Conservation (phyloP, 1,140 invertebrate species). For the Drosophila tani region DNA sequence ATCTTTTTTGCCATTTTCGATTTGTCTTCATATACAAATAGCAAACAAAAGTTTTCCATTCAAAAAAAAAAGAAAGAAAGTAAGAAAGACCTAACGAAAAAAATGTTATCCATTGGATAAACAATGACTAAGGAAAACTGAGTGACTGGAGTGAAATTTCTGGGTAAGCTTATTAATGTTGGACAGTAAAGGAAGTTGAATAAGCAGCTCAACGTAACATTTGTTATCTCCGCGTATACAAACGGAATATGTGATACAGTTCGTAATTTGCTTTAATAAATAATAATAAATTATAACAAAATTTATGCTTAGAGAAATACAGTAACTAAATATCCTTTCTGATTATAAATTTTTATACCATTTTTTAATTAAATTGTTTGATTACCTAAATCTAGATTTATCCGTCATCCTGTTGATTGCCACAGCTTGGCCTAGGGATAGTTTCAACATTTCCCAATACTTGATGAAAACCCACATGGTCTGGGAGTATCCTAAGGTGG, state of each 20-base stretch:
- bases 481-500: not conserved
- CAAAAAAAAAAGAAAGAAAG: slow-evolving; percentile 2
- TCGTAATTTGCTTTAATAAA: not conserved
- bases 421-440: not conserved
- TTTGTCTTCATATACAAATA: slow-evolving; percentile 55
- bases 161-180: slow-evolving; percentile 20
- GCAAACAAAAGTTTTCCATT: slow-evolving; percentile 44
- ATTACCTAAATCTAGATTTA: too few relatives aligned
- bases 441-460: not conserved
- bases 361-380: too few relatives aligned
- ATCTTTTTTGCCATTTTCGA: slow-evolving; percentile 56
- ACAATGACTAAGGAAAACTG: slow-evolving; percentile 40
- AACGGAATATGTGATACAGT: not conserved
- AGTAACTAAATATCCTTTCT: too few relatives aligned
- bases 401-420: too few relatives aligned
- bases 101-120: slow-evolving; percentile 40
- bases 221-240: slow-evolving; percentile 4
- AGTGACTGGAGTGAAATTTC: slow-evolving; percentile 43
- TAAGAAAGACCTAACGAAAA: slow-evolving; percentile 10
- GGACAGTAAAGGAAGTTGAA: not conserved
- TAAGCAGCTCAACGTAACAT: slow-evolving; percentile 17
- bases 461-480: not conserved
- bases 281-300: too few relatives aligned
- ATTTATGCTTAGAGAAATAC: not conserved
- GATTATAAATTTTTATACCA: too few relatives aligned